Evolutionary conservation across 2,113 vertebrate genomes (phyloP), one percentile per base, ranked within the genome.

Genomic region (Labeo rohita): DNA sequence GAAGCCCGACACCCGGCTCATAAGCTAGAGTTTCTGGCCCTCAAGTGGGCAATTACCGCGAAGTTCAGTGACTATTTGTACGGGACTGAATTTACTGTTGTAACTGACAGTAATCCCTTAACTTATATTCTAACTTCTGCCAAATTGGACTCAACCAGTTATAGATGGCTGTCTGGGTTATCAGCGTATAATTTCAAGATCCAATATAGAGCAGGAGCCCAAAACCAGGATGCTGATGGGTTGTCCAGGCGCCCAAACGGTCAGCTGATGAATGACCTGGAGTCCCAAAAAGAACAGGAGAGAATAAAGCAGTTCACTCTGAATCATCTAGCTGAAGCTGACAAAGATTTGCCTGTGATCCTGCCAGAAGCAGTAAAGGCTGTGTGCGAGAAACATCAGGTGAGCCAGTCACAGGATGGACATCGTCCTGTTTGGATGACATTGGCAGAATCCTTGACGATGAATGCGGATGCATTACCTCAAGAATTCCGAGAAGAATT

Each of bases 361-460:
- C 68, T 72, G 2, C 68, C 68, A 72, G 68, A 72, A 18, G 36
- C 36, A 43, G 15, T 43, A 36, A 70, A 70, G 16, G 68, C 68
- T 18, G 68, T 70, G 68, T 70, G 68, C 18, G 68, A 70, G 68
- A 70, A 43, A 43, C 68, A 70, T 70, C 68, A 70, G 68, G 68
- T 70, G 8, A 39, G 68, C 15, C 68, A 70, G 68, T 8, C 15
- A 39, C 36, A 18, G 36, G 47, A 49, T 11, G 47, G 10, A 11
- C 47, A 49, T 49, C 47, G 3, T 10, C 47, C 10, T 49, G 47
- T 11, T 2, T 49, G 0, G 6, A 43, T 70, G 68, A 70, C 68
- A 18, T 43, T 70, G 8, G 68, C 8, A 16, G 68, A 70, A 8
- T 70, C 68, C 13, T 2, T 70, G 6, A 70, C 68, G 3, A 70